Evolutionary conservation across 2,888 invertebrate genomes (phyloP).

Genomic region (Ochropleura plecta): DNA sequence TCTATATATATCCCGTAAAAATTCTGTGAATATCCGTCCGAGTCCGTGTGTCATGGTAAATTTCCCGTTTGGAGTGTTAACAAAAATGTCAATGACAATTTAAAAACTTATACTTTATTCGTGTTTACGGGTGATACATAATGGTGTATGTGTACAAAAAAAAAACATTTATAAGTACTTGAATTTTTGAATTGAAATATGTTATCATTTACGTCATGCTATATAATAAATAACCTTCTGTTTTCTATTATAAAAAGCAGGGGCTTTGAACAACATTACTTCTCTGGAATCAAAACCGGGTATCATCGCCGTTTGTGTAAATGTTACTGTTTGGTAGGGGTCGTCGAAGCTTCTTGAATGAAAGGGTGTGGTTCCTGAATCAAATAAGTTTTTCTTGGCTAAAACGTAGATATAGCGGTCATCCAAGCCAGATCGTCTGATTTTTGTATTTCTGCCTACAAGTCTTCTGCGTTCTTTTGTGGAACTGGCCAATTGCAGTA

Average conservation of each 20-base stretch:
- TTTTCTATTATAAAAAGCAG: neutral
- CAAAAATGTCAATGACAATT: too few species aligned
- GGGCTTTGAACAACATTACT: neutral
- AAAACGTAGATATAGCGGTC: neutral
- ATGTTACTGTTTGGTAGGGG: too few species aligned
- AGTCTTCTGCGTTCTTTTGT: neutral
- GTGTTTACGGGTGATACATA: too few species aligned
- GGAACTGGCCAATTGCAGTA: conserved; percentile 1
- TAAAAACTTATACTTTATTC: too few species aligned
- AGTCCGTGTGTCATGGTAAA: too few species aligned
- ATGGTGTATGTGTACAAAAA: too few species aligned
- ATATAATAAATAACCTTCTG: neutral
- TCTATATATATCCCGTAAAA: too few species aligned
- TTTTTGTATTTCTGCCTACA: neutral
- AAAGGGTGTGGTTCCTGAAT: neutral
- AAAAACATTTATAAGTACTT: neutral
- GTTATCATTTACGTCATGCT: neutral
- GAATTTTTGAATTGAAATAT: neutral
- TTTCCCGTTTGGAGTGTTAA: too few species aligned
- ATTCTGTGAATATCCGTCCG: too few species aligned
- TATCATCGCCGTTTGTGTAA: neutral
- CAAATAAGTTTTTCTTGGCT: too few species aligned
- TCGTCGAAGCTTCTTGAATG: too few species aligned
- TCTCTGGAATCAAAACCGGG: neutral
- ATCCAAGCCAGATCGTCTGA: neutral